Evolutionary conservation across 2,113 vertebrate species (phyloP), one percentile per base, ranked within the genome.

Genomic region (Sigmodon hispidus): DNA sequence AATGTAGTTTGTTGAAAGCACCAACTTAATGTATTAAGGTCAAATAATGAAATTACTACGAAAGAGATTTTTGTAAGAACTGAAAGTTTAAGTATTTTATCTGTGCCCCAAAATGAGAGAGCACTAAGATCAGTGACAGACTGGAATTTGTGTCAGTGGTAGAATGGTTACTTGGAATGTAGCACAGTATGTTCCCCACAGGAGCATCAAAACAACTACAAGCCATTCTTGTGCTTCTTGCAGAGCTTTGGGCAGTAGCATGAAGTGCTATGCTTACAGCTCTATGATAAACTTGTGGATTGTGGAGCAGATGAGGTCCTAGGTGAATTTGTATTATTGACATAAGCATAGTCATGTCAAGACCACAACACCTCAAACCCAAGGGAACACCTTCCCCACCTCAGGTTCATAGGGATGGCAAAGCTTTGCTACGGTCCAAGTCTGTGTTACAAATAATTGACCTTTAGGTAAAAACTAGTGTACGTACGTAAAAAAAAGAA

Each of bases 21-120:
- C 80, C 24, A 86, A 87, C 63, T 87, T 87, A 45, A 86, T 89
- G 40, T 83, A 67, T 72, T 22, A 73, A 79, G 48, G 40, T 26
- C 13, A 52, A 94, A n/a, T 90, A 65, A 75, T 88, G 81, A 52
- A 96, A 98, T 99, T 98, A 99, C 99, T 99, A 98, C 17, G 99
- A 98, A 0, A 99, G 99, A 59, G 99, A 99, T 98, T 99, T 99
- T 99, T 29, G 99, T 99, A 90, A 99, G 99, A 55, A 99, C 99
- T 17, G 98, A 99, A 97, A 99, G 99, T 96, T 99, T 97, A 0
- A 99, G 98, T 59, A 99, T 97, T 97, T 99, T 98, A 0, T 99
- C 96, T 99, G 99, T 97, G 99, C 99, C 99, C 99, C 98, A 63
- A 81, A 94, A 73, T 24, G 4, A 88, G 19, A 40, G 69, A 73